These are phyloP conservation scores for Chouioia cunea DNA, from an alignment of 2,888 invertebrate species.

Conservation along the genomic window DNA sequence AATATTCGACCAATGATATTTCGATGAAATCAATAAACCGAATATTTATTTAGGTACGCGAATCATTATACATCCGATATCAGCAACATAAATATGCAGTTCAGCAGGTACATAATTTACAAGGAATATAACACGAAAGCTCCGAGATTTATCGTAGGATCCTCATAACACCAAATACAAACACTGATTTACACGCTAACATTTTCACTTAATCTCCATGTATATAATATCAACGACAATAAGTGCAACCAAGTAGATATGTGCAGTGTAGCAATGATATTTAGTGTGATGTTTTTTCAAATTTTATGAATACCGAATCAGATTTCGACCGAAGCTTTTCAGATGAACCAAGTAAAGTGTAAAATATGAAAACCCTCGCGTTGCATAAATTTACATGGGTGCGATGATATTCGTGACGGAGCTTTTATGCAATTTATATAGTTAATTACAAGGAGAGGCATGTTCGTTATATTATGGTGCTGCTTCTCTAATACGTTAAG, in stretches of 20 bases:
- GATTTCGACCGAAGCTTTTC: background rate
- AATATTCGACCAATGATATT: no score
- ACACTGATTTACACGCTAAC: no score
- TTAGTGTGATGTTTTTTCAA: no score
- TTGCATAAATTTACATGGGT: conserved; percentile 21
- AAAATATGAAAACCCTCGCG: background rate
- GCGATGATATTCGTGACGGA: conserved; percentile 27
- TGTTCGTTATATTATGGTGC: conserved; percentile 5
- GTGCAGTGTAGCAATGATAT: no score
- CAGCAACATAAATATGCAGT: no score
- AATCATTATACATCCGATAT: no score
- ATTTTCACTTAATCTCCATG: no score
- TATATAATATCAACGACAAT: no score
- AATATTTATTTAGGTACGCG: no score
- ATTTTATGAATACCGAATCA: background rate
- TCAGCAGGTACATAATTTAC: no score
- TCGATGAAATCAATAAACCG: no score
- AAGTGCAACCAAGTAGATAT: no score
- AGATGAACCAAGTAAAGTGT: background rate
- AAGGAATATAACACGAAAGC: conserved; percentile 10
- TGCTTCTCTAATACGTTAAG: background rate
- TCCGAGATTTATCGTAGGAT: background rate
- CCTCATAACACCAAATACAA: background rate
- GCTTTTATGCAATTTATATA: conserved; percentile 37
- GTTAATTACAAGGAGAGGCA: conserved; percentile 37